Base-by-base conservation (phyloP, 2,113 vertebrate species). In the Sisor rabdophorus region DNA sequence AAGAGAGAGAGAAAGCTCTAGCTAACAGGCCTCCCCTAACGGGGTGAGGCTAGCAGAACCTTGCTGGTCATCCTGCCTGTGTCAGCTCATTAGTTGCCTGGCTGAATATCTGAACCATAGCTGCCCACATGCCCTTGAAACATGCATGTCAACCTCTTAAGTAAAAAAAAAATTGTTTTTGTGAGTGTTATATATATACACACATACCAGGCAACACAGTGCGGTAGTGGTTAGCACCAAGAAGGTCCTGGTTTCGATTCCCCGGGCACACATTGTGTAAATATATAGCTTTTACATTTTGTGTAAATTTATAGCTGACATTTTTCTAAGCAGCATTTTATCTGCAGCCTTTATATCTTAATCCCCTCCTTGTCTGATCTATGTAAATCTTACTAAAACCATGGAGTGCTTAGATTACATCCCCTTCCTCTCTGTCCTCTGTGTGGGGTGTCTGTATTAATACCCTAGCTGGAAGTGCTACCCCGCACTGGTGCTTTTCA, bases 401-500 rank as follows among this genome's bases (percentile, higher is more conserved):
- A 28, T n/a, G 48, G 24, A 52, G 26, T 20, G 47, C 65, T 52
- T 50, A 68, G 47, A 4, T 24, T 67, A 15, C 22, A 22, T 36
- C 36, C 22, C 22, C 22, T 47, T 22, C 61, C 61, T 10, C 30
- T 44, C 60, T 63, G 36, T 65, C 24, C 24, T 67, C 22, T 65
- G 63, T 65, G 20, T 47, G n/a, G n/a, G 63, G 12, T 68, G 56
- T 44, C n/a, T 50, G 64, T 61, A 75, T 78, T 65, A 79, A 80
- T 75, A 68, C 67, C 56, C 24, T 56, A 68, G 71, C 52, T 22
- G 61, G 74, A 68, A 79, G 55, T 69, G 68, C 73, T 77, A 56
- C 61, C 53, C 36, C 73, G 72, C 32, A 72, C 74, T 70, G 74
- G 70, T 73, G 64, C 78, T 79, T 77, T 82, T 80, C 79, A 80